Base-by-base conservation (phyloP, 1,140 invertebrate species). In the Sarcophaga bullata region DNA sequence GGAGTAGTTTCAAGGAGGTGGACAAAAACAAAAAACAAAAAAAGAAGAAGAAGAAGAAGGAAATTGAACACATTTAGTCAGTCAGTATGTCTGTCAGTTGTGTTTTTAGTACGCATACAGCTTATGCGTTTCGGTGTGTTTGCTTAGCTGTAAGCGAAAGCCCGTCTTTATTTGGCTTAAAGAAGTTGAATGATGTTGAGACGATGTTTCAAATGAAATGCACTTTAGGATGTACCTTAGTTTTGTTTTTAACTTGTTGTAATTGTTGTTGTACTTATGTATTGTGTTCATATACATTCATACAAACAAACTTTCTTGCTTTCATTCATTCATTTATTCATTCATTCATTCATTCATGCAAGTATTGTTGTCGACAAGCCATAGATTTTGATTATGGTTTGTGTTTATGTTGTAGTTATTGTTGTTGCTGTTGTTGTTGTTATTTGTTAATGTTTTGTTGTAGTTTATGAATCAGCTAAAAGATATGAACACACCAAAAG, bases 391-490 rank as follows among this genome's bases (percentile, higher is more conserved):
- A 68, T 68, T 68, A 68, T 68, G 62, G 17, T n/a, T 68, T 25
- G 11, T 52, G 8, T 62, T 62, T 68, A 37, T 68, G 62, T 68
- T 68, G 8, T 52, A 11, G 6, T 50, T 11, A 50, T 6, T 50
- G 49, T 46, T n/a, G 48, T 76, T 76, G 75, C 50, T 78, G 48
- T 19, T 78, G 13, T 76, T 78, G 8, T 17, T 78, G n/a, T 50
- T 78, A 50, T n/a, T 25, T 78, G 75, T 76, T 76, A 76, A 47
- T 48, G 73, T 76, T 76, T 76, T 76, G 73, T 78, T 78, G 75
- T 78, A 78, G 75, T 78, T 78, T 78, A 78, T 78, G 75, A 78
- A 78, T 78, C 75, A 78, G 48, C 75, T 11, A 10, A 78, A 78
- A 78, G 75, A 78, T 78, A 78, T 78, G 75, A 50, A 78, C 75